These are phyloP conservation scores for Pyrrhosoma nymphula DNA, from an alignment of 2,888 invertebrate species.

Conservation along the genomic window DNA sequence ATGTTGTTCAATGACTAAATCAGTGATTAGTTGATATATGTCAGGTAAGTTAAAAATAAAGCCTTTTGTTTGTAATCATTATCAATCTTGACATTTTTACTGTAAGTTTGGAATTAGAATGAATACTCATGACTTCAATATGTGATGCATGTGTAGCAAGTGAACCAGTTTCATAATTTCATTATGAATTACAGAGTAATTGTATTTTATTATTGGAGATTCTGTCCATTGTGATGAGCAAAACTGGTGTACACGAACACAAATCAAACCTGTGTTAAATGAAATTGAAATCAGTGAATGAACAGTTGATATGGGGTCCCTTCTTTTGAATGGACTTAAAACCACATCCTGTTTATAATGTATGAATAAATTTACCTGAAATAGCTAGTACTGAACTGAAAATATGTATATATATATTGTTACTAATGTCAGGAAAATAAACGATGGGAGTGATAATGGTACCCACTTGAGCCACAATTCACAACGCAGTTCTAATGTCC, in stretches of 20 bases:
- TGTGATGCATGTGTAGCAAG: background rate
- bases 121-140: background rate
- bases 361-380: background rate
- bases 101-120: background rate
- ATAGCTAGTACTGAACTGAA: slow-evolving; percentile 26
- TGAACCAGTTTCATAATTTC: background rate
- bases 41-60: background rate
- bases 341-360: background rate
- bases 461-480: background rate
- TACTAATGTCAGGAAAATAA: background rate
- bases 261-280: background rate
- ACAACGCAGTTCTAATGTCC: background rate
- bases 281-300: background rate
- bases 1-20: background rate
- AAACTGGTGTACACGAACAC: background rate
- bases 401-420: slow-evolving; percentile 30
- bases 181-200: background rate
- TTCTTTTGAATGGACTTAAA: background rate
- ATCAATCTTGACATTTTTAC: background rate
- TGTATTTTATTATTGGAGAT: background rate
- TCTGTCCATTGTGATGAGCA: background rate
- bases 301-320: background rate
- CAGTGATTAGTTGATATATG: background rate
- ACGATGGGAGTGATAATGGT: background rate
- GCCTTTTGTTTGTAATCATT: background rate